A percentile compares a stretch with the other conserved stretches of the same genome.
phyloP scores from a whole-genome alignment of 1,140 invertebrate species.

The Drosophila bocki region DNA sequence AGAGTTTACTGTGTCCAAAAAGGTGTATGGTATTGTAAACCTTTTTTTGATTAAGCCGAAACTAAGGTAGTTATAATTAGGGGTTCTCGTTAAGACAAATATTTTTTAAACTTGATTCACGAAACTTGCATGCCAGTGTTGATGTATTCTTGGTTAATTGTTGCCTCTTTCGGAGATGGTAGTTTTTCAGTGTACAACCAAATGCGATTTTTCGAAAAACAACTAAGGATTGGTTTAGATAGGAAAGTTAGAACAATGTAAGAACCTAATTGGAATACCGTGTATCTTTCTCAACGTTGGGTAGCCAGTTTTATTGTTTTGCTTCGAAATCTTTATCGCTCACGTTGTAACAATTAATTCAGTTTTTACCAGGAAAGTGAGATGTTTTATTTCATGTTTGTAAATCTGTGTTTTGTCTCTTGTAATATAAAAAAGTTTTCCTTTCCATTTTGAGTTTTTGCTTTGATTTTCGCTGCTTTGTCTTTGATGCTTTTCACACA shows the following conservation, averaged over 20 bases:
- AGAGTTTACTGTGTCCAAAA: constrained; percentile 24
- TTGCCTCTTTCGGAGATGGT: constrained; percentile 46
- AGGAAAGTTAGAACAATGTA: constrained; percentile 21
- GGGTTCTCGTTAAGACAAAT: constrained; percentile 57
- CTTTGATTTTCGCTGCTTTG: constrained; percentile 48
- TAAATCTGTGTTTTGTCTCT: constrained; percentile 58
- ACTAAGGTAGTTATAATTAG: constrained; percentile 25
- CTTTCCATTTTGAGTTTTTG: constrained; percentile 30
- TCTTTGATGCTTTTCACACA: constrained; percentile 23
- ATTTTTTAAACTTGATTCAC: constrained; percentile 68
- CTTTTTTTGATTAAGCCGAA: constrained; percentile 50
- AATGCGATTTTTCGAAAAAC: constrained; percentile 33
- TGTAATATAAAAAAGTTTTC: constrained; percentile 79
- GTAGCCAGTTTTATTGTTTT: constrained; percentile 79
- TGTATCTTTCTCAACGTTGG: constrained; percentile 34
- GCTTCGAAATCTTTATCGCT: constrained; percentile 44
- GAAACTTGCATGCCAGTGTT: constrained; percentile 70
- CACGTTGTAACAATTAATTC: constrained; percentile 50
- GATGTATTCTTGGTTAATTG: constrained; percentile 27
- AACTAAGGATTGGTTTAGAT: constrained; percentile 67
- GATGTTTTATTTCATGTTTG: constrained; percentile 54
- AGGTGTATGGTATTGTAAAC: constrained; percentile 11
- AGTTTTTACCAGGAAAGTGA: constrained; percentile 73
- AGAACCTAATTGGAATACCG: constrained; percentile 28
- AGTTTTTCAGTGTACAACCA: constrained; percentile 57